Evolutionary conservation across 2,888 invertebrate species (phyloP).

Genomic region (Trissoscelio sp.): DNA sequence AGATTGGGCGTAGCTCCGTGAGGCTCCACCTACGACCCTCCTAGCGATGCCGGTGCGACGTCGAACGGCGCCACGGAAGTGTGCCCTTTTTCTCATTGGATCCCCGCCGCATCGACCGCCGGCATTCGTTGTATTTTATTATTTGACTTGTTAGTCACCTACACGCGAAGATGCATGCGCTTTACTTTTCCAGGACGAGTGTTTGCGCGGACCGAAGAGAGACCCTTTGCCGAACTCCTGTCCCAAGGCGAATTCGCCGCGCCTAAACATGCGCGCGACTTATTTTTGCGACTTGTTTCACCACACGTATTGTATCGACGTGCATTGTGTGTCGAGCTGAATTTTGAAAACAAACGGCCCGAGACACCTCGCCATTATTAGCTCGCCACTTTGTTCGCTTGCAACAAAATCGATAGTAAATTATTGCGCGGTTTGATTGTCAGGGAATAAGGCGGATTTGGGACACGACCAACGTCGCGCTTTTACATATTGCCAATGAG

Average conservation of each 20-base stretch:
- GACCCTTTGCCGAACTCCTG: slow-evolving; percentile 14
- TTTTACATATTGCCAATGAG: no score
- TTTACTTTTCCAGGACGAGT: slow-evolving; percentile 48
- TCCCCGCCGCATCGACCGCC: slow-evolving; percentile 77
- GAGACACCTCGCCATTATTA: slow-evolving; percentile 48
- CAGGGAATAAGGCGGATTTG: background rate
- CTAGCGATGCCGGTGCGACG: slow-evolving; percentile 77
- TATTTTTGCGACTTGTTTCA: slow-evolving; percentile 25
- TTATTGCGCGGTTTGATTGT: slow-evolving; percentile 11
- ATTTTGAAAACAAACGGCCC: slow-evolving; percentile 24
- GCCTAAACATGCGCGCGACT: slow-evolving; percentile 29
- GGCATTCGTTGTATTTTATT: slow-evolving; percentile 79
- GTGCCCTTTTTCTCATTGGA: slow-evolving; percentile 79
- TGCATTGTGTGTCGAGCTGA: slow-evolving; percentile 17
- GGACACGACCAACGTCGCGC: no score
- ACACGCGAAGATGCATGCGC: slow-evolving; percentile 69
- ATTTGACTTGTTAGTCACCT: slow-evolving; percentile 77
- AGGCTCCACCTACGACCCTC: slow-evolving; percentile 82
- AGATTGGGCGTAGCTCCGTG: slow-evolving; percentile 79
- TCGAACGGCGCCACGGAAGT: slow-evolving; percentile 80
- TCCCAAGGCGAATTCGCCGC: slow-evolving; percentile 39
- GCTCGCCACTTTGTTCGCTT: slow-evolving; percentile 32
- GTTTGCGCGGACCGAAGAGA: slow-evolving; percentile 15
- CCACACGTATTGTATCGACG: slow-evolving; percentile 16
- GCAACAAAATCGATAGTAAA: slow-evolving; percentile 27